Conservation (phyloP, 2,113 vertebrate genomes). For the Phylloscopus trochilus region DNA sequence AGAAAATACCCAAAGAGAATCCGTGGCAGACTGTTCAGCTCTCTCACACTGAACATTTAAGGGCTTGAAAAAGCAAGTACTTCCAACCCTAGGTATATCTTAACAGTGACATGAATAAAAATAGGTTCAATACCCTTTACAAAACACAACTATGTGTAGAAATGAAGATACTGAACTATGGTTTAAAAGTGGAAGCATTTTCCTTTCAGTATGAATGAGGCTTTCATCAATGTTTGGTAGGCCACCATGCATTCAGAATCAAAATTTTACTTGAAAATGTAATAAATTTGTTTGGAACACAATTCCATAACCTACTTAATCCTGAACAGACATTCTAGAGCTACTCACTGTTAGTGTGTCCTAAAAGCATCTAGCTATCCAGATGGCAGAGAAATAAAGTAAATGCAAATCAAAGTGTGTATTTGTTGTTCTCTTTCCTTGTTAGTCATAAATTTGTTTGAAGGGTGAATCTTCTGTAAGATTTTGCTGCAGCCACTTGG, state of each 20-base stretch:
- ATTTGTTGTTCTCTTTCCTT: not conserved
- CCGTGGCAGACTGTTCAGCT: not conserved
- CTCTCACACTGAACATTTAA: not conserved
- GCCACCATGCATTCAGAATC: not conserved
- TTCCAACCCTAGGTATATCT: not conserved
- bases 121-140: not conserved
- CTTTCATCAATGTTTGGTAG: not conserved
- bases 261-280: not conserved
- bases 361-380: not conserved
- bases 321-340: not conserved
- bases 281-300: not conserved
- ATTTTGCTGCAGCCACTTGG: not conserved
- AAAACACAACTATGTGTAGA: not conserved
- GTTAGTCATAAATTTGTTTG: not conserved
- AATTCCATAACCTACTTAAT: not conserved
- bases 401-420: not conserved
- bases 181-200: not conserved
- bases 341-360: rapidly evolving
- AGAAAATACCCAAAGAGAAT: not conserved
- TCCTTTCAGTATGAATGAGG: not conserved
- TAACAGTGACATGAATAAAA: not conserved
- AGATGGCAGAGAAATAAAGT: not conserved
- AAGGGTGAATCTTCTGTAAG: not conserved
- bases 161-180: not conserved
- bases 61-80: not conserved